Conservation (phyloP, 2,113 vertebrate species). For the Willisornis vidua region DNA sequence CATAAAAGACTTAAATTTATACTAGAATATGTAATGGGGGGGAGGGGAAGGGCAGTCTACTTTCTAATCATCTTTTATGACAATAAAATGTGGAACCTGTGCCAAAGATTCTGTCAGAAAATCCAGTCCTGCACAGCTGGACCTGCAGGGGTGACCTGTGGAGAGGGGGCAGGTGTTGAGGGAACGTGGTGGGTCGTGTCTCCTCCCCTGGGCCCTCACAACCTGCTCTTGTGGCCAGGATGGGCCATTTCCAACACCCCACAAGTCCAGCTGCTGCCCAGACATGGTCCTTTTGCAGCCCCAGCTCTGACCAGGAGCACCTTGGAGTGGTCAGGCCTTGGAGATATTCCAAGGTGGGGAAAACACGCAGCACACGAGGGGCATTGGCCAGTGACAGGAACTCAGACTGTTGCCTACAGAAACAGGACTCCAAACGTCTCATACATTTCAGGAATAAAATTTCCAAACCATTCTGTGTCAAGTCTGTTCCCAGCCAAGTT, state of each 20-base stretch:
- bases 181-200: rapidly evolving
- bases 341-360: rapidly evolving
- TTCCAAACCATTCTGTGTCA: neutral
- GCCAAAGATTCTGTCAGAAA: constrained; percentile 47
- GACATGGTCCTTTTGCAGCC: too few relatives aligned
- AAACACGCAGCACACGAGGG: neutral
- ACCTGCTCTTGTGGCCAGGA: rapidly evolving
- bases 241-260: neutral
- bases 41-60: neutral
- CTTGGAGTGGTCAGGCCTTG: neutral
- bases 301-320: neutral
- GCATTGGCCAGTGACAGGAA: neutral
- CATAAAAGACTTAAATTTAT: constrained; percentile 24
- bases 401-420: neutral
- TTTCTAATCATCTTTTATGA: constrained; percentile 38
- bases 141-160: rapidly evolving
- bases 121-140: neutral
- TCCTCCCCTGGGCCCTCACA: neutral
- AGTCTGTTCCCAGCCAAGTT: neutral
- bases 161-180: rapidly evolving
- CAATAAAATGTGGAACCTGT: constrained; percentile 33
- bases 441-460: neutral
- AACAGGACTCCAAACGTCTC: neutral
- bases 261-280: neutral
- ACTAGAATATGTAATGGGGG: neutral